Percentiles rank a stretch among this genome's conserved stretches.
Evolutionary conservation across 1,140 invertebrate species (phyloP).

Genomic region (Cepaea nemoralis): DNA sequence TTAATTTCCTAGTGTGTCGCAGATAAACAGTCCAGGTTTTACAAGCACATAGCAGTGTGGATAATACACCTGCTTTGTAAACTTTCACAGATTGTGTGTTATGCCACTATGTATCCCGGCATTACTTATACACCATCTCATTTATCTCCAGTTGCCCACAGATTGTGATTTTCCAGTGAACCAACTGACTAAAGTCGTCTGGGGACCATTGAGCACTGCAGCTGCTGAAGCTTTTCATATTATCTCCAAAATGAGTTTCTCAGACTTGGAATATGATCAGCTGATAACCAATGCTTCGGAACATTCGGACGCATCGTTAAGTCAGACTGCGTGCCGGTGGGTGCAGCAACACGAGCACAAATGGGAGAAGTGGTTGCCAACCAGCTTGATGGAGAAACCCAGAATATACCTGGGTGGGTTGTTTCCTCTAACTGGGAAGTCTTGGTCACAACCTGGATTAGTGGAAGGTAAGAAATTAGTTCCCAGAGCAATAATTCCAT

Average conservation of each 20-base stretch:
- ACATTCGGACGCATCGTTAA: constrained; percentile 23
- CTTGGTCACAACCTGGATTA: constrained; percentile 78
- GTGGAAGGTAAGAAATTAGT: constrained; percentile 70
- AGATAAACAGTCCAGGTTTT: no score
- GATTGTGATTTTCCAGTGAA: constrained; percentile 62
- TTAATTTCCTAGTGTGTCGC: no score
- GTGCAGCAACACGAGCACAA: constrained; percentile 74
- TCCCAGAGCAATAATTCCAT: no score
- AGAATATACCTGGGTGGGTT: constrained; percentile 81
- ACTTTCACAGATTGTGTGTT: no score
- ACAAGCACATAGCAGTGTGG: no score
- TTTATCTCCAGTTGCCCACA: constrained; percentile 25
- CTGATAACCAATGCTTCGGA: constrained; percentile 20
- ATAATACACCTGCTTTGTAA: no score
- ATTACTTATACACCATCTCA: no score
- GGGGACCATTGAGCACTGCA: constrained; percentile 74
- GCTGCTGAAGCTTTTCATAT: constrained; percentile 71
- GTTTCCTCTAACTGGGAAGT: constrained; percentile 79
- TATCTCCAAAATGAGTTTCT: constrained; percentile 76
- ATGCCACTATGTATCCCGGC: no score
- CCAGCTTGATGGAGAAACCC: constrained; percentile 73
- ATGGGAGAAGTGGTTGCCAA: constrained; percentile 76
- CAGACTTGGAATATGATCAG: constrained; percentile 50
- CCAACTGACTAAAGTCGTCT: constrained; percentile 79
- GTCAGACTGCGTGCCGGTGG: constrained; percentile 80